Evolutionary conservation across 2,113 vertebrate species (phyloP).

Genomic region (Callospermophilus lateralis): DNA sequence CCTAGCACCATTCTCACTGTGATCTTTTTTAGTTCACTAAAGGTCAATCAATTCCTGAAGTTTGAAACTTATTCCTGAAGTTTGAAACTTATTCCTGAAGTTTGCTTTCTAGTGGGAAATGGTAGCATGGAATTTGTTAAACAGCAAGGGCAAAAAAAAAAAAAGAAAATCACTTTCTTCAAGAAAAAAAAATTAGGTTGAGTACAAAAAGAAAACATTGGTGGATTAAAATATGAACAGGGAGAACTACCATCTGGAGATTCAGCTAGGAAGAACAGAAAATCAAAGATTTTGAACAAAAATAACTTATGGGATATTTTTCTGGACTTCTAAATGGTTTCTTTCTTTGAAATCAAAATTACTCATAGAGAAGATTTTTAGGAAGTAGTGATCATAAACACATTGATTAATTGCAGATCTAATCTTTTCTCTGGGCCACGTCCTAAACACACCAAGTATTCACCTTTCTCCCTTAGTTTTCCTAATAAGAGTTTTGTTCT

Average conservation of each 20-base stretch:
- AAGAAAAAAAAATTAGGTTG: neutral
- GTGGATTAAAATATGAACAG: neutral
- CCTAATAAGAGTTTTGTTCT: neutral
- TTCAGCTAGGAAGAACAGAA: neutral
- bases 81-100: no score
- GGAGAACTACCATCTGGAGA: neutral
- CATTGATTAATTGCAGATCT: neutral
- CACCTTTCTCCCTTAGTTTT: neutral
- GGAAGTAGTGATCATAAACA: neutral
- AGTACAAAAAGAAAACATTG: neutral
- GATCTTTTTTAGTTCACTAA: neutral
- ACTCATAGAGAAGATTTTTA: neutral
- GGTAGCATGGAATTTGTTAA: neutral
- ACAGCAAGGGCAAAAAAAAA: neutral
- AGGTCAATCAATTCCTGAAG: neutral
- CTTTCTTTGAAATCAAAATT: neutral
- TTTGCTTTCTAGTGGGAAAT: neutral
- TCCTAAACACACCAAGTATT: neutral
- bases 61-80: no score
- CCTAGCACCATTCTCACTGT: neutral
- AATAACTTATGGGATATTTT: neutral
- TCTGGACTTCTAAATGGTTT: neutral
- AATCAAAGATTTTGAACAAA: neutral
- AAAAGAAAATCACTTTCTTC: neutral
- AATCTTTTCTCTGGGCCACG: fast-evolving